Base-by-base conservation (phyloP, 2,888 invertebrate genomes). In the Agriopis aurantiaria region DNA sequence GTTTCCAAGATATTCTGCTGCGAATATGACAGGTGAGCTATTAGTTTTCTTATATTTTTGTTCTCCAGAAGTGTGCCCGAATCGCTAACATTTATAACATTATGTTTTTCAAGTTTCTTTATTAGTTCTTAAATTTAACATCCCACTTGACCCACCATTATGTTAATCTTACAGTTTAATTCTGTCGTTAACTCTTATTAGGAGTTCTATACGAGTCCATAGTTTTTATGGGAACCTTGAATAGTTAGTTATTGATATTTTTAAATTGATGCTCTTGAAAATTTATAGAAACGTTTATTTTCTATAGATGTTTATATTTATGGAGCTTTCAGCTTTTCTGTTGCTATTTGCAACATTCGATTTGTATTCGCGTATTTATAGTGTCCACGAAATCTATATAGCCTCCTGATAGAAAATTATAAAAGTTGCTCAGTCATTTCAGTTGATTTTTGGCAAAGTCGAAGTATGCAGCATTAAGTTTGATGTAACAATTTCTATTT, bases 181-280 rank as follows among this genome's bases (percentile, higher is more conserved):
- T 67, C 41, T 59, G 62, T 65, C 68, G 40, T 72, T 73, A 64
- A 70, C 68, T 74, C 73, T 57, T 76, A 79, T 77, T 75, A 74
- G 75, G 76, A 73, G 62, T n/a, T 71, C 70, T 66, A 78, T 73
- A 79, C 73, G 70, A 74, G 65, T 60, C 56, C 65, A 65, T 52
- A 4, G 62, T 71, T 73, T 45, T 71, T 76, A 76, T 68, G 67
- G 72, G 58, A 64, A 63, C 80, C 75, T 78, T 79, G 73, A 48
- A 68, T 65, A 56, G 59, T 65, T 65, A 56, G 59, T 65, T 75
- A 80, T 78, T 78, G 74, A 69, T 64, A 58, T 77, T 76, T 76
- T 74, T 70, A 80, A 78, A 65, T 73, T 74, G 69, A 74, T 72
- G 70, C 64, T 76, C 70, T 77, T 74, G 68, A 75, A 75, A 73